Evolutionary conservation across 2,888 invertebrate species (phyloP), one percentile per base, ranked within the genome.

Genomic region (Drosophila pegasa): DNA sequence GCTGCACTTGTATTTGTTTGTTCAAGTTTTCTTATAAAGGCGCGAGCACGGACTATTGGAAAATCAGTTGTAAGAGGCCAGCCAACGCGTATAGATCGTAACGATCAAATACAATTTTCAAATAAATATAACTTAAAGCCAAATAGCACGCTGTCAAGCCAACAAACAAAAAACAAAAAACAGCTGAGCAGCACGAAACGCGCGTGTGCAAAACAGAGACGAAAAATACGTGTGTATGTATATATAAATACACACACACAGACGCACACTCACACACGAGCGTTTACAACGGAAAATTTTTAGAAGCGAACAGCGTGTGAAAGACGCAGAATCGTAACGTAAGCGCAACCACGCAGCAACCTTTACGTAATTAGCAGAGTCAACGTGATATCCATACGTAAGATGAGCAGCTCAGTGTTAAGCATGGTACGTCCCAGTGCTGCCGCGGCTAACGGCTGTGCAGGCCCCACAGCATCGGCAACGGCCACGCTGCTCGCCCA

Each of bases 341-440:
- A 54, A 73, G 35, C 60, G 58, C 40, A 29, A 25, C 52, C 27
- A 29, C 52, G 29, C 37, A 55, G 54, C 38, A 68, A 63, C 63
- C 63, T 84, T 80, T 73, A 68, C 80, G 77, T 72, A 66, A 75
- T 62, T 73, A 16, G 0, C 3, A 58, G 10, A 5, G n/a, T 59
- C 47, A 55, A 40, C 64, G 60, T 52, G 38, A 37, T 20, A 38
- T 35, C 29, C 25, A 50, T 45, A 14, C 14, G 29, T 37, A 86
- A 74, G 69, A 91, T 90, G 90, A 90, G 90, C 59, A 88, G 90
- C 65, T 80, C 91, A 14, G 86, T 90, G 50, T 67, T 91, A 51
- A 87, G 87, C 73, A 69, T 91, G 77, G 80, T 78, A 25, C 82
- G 90, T 51, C 68, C 84, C n/a, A 77, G 86, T 64, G 75, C 83